Evolutionary conservation across 2,797 vertebrate species (phyloP).

Genomic region (Rhinatrema bivittatum): DNA sequence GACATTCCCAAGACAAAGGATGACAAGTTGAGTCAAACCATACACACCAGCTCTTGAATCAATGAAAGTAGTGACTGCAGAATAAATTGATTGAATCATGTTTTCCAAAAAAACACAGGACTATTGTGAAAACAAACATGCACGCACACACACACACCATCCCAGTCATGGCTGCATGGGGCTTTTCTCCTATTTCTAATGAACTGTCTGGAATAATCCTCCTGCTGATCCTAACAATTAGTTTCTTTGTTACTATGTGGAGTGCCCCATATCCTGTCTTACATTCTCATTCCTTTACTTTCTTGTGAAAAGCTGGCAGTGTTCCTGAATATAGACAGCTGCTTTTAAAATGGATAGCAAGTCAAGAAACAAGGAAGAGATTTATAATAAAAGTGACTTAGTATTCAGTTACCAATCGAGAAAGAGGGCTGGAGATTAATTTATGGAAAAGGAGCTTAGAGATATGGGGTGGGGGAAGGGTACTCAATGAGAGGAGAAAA

Average conservation of each 20-base stretch:
- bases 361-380: neutral
- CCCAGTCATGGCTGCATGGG: neutral
- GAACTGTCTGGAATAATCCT: constrained; percentile 14
- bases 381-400: no score
- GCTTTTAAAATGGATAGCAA: constrained; percentile 1
- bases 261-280: neutral
- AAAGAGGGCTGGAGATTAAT: no score
- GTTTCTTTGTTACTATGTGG: constrained; percentile 20
- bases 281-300: constrained; percentile 18
- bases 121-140: constrained; percentile 22
- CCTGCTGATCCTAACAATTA: constrained; percentile 23
- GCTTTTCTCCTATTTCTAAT: constrained; percentile 1
- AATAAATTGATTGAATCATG: constrained; percentile 14
- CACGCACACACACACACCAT: constrained; percentile 14
- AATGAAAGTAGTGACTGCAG: constrained; percentile 17
- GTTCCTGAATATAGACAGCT: constrained; percentile 22
- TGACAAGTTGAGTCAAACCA: constrained; percentile 29
- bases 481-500: no score
- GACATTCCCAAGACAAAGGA: constrained; percentile 19
- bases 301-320: constrained; percentile 1
- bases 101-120: constrained; percentile 32
- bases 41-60: constrained; percentile 6
- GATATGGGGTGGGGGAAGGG: no score
- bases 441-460: no score
- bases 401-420: no score